Conservation (phyloP, 2,113 vertebrate species). For the Actenoides hombroni region DNA sequence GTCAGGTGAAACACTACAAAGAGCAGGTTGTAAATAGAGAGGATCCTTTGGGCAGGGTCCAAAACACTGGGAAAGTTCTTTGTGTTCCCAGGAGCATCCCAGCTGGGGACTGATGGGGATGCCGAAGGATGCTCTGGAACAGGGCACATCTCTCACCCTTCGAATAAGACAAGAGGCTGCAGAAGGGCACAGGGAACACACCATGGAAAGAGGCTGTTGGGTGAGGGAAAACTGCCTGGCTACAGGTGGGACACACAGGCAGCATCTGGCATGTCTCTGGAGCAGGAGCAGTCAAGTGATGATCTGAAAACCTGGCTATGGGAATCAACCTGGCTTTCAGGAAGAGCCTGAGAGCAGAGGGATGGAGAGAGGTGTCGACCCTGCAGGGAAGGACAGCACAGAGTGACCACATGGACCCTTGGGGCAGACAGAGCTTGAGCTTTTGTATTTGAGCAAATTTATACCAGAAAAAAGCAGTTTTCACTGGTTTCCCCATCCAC, state of each 20-base stretch:
- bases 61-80: not conserved
- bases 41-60: not conserved
- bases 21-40: not conserved
- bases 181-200: fast-evolving
- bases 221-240: fast-evolving
- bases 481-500: not conserved
- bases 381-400: fast-evolving
- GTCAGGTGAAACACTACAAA: not conserved
- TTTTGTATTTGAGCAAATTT: not conserved
- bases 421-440: not conserved
- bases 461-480: not conserved
- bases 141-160: not conserved
- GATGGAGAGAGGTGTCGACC: not conserved
- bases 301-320: not conserved
- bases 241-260: fast-evolving
- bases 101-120: not conserved
- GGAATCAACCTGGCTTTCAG: not conserved
- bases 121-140: not conserved
- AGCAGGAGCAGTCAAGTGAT: not conserved
- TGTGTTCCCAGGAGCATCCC: not conserved
- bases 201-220: fast-evolving
- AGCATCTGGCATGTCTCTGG: not conserved
- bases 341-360: not conserved
- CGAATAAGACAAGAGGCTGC: too few relatives aligned
- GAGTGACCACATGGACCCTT: fast-evolving